Base-by-base conservation (phyloP, 2,888 invertebrate genomes). In the Pheosia tremula region DNA sequence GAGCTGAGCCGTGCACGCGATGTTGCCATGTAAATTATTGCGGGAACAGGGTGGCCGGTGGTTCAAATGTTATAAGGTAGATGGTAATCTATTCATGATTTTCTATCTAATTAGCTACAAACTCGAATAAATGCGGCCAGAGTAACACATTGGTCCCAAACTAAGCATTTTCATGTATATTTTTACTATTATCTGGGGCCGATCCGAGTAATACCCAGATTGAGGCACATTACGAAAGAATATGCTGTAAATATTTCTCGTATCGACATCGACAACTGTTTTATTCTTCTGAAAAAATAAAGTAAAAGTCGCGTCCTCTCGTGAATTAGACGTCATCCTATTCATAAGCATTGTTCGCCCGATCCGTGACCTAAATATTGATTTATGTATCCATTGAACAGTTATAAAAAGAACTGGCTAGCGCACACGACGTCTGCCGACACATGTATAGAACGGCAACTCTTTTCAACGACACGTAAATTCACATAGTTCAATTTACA, bases 331-430 rank as follows among this genome's bases (percentile, higher is more conserved):
- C 53, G 10, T 9, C 8, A 8, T 5, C 13, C n/a, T 11, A 56
- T 56, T n/a, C 24, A 41, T 24, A 56, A 56, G 43, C 54, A 64
- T 60, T 62, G 54, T 61, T 63, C 62, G 64, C 65, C 66, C 61
- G 73, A 56, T 56, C 78, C 82, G 79, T 82, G 84, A 81, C 81
- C 81, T 71, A 66, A 77, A 79, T 84, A 83, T 82, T 77, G 82
- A 82, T 80, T 82, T 71, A 62, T 60, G 61, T 64, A 41, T 56
- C 41, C 56, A 56, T 9, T 56, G 56, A 37, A 41, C 41, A 41
- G 36, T 24, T 56, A 41, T 56, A 56, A 56, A 56, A 56, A 56
- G 41, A 56, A 56, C 41, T 8, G 39, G 56, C 7, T 24, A 41
- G 41, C 37, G 24, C 41, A 56, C 13, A 11, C 56, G 41, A 4